These are phyloP conservation scores for Macrophya annulata DNA, from an alignment of 2,888 invertebrate genomes.

Conservation along the genomic window DNA sequence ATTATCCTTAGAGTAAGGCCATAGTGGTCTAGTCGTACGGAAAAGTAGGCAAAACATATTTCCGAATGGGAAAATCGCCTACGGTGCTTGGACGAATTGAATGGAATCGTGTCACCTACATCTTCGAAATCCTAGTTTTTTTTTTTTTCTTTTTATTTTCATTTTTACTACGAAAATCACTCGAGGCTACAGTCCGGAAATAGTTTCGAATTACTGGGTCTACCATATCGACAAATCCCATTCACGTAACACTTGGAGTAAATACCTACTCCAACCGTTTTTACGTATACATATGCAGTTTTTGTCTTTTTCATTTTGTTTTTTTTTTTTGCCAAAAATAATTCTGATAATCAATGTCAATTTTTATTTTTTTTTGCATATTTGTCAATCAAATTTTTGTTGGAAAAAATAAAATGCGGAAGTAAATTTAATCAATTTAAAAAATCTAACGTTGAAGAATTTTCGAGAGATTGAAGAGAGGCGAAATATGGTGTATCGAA, in stretches of 20 bases:
- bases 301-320: background rate
- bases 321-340: background rate
- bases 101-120: slow-evolving; percentile 44
- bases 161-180: slow-evolving; percentile 27
- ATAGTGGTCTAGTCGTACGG: slow-evolving; percentile 46
- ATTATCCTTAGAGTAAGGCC: slow-evolving; percentile 18
- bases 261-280: background rate
- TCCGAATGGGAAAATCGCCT: slow-evolving; percentile 11
- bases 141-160: background rate
- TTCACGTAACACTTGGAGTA: slow-evolving; percentile 9
- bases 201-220: slow-evolving; percentile 43
- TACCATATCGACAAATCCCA: slow-evolving; percentile 10
- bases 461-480: slow-evolving; percentile 25
- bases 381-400: background rate
- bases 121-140: background rate
- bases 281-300: background rate
- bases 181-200: slow-evolving; percentile 27
- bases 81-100: slow-evolving; percentile 18
- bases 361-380: background rate
- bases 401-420: background rate
- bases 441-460: background rate
- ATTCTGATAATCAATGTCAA: background rate
- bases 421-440: slow-evolving; percentile 1
- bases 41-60: slow-evolving; percentile 42
- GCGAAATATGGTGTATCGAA: background rate